A percentile compares a stretch with the other conserved stretches of the same genome.
These are phyloP conservation scores for Pseudoips prasinana DNA, from an alignment of 2,888 invertebrate genomes.

Conservation along the genomic window DNA sequence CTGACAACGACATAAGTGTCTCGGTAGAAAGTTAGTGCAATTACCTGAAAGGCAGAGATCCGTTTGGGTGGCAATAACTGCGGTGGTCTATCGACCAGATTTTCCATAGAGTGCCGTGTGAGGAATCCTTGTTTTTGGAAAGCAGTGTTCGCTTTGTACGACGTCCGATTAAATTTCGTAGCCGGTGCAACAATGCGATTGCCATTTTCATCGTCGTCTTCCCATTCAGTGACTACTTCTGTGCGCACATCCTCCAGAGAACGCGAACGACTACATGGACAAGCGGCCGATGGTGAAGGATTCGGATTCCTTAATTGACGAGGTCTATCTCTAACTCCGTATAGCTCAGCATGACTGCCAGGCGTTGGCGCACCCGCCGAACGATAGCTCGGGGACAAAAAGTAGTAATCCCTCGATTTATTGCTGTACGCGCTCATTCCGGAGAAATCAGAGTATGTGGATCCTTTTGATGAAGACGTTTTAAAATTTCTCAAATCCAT, in stretches of 20 bases:
- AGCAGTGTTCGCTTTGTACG: constrained; percentile 55
- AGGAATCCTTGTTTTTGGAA: constrained; percentile 74
- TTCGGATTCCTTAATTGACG: constrained; percentile 69
- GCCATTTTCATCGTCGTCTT: constrained; percentile 84
- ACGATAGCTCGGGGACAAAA: constrained; percentile 86
- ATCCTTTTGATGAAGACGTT: constrained; percentile 67
- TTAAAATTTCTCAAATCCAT: constrained; percentile 75
- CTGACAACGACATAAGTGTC: constrained; percentile 47
- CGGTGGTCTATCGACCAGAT: constrained; percentile 81
- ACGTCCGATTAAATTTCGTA: constrained; percentile 70
- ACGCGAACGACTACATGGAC: constrained; percentile 85
- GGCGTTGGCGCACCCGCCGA: constrained; percentile 83
- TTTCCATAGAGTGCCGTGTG: constrained; percentile 87
- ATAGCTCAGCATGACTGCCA: constrained; percentile 57
- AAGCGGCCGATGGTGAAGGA: constrained; percentile 65
- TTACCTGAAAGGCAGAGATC: constrained; percentile 81
- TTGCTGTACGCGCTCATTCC: constrained; percentile 75
- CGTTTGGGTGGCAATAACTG: constrained; percentile 77
- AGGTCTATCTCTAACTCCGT: constrained; percentile 60
- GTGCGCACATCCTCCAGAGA: constrained; percentile 88
- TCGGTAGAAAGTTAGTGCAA: constrained; percentile 63
- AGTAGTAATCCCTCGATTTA: constrained; percentile 81
- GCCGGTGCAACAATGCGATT: constrained; percentile 79
- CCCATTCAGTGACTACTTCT: constrained; percentile 84
- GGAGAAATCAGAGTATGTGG: constrained; percentile 77